Conservation (phyloP, 2,797 vertebrate species). For the Podargus strigoides region DNA sequence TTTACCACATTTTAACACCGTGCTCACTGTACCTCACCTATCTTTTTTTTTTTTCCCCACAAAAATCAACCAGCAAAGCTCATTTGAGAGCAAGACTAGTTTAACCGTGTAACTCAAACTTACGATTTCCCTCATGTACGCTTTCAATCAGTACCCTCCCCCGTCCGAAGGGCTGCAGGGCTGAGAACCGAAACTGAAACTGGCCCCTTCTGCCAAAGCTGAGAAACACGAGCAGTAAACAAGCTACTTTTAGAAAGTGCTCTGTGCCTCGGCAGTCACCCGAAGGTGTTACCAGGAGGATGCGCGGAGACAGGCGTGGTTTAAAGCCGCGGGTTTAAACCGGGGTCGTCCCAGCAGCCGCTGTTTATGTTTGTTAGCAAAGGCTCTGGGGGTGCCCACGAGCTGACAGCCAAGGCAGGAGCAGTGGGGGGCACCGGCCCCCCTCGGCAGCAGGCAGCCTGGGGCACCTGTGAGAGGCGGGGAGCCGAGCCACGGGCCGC, state of each 20-base stretch:
- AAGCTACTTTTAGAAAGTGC: fast-evolving
- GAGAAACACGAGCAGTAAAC: neutral
- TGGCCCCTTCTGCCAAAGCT: neutral
- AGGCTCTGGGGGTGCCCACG: fast-evolving
- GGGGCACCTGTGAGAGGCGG: neutral
- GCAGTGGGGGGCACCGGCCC: no score
- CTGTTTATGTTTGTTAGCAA: fast-evolving
- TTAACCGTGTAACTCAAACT: neutral
- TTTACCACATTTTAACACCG: fast-evolving
- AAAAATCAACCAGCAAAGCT: neutral
- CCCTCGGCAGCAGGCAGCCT: neutral
- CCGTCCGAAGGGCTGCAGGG: neutral
- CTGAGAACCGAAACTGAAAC: neutral
- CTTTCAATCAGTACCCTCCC: neutral
- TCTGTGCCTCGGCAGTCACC: fast-evolving
- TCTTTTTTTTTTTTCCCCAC: fast-evolving
- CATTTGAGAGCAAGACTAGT: neutral
- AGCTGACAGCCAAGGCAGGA: neutral
- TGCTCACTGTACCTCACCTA: neutral
- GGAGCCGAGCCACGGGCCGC: neutral
- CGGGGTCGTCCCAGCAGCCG: neutral
- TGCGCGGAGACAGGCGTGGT: neutral
- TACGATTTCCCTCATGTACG: fast-evolving
- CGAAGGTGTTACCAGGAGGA: fast-evolving
- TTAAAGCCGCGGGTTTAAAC: neutral